Conservation (phyloP, 92 coral and sea anemone genomes). For the Siderastrea radians region DNA sequence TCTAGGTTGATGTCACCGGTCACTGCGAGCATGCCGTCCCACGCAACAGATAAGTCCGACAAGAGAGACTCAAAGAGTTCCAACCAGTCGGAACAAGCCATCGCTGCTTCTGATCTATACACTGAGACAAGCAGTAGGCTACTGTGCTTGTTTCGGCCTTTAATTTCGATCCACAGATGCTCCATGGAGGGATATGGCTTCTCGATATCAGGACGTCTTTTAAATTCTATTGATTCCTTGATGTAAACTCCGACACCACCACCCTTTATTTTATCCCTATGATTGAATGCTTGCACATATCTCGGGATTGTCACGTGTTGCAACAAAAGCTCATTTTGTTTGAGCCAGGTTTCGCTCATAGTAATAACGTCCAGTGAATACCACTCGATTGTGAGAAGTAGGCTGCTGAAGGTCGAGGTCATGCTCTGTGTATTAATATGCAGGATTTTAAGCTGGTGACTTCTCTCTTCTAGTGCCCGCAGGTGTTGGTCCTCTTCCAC, state of each 20-base stretch:
- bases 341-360: slow-evolving; percentile 68
- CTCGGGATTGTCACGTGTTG: slow-evolving; percentile 15
- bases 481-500: too few relatives aligned
- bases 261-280: slow-evolving; percentile 30
- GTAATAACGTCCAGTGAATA: slow-evolving; percentile 57
- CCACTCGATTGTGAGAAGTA: slow-evolving; percentile 36
- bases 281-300: slow-evolving; percentile 40
- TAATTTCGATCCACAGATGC: slow-evolving; percentile 65
- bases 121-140: slow-evolving; percentile 54
- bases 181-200: slow-evolving; percentile 35
- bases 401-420: slow-evolving; percentile 49
- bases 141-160: slow-evolving; percentile 53
- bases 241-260: slow-evolving; percentile 69
- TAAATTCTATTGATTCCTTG: slow-evolving; percentile 37
- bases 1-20: too few relatives aligned
- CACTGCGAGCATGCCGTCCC: too few relatives aligned
- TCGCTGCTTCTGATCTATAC: slow-evolving; percentile 44
- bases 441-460: too few relatives aligned
- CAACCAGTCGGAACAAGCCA: too few relatives aligned
- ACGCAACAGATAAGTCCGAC: too few relatives aligned
- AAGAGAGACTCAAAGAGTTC: too few relatives aligned
- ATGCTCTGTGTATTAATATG: not conserved
- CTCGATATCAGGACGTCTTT: slow-evolving; percentile 53
- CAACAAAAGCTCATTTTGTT: slow-evolving; percentile 11
- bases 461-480: too few relatives aligned